A percentile compares a stretch with the other conserved stretches of the same genome.
These are phyloP conservation scores for Heliopora coerulea DNA, from an alignment of 92 coral and sea anemone species.

Conservation along the genomic window DNA sequence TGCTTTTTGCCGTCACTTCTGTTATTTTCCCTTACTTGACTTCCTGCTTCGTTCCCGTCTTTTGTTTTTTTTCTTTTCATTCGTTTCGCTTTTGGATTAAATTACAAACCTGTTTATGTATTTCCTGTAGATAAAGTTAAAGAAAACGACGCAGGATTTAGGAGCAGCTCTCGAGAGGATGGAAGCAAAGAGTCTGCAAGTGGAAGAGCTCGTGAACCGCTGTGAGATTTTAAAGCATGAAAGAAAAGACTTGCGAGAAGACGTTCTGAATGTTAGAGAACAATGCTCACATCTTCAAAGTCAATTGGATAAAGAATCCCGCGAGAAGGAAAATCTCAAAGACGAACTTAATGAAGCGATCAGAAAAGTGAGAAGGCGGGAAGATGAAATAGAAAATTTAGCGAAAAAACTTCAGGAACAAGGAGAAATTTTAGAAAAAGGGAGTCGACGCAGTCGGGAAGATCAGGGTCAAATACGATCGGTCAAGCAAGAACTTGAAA, in stretches of 20 bases:
- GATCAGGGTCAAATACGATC: conserved; percentile 15
- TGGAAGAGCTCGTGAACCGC: conserved; percentile 18
- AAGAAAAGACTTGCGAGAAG: conserved; percentile 9
- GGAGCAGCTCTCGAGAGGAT: conserved; percentile 7
- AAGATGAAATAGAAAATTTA: neutral
- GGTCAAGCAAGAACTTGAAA: conserved; percentile 21
- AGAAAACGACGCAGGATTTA: conserved; percentile 10
- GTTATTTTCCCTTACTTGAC: too few species aligned
- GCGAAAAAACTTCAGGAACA: conserved; percentile 10
- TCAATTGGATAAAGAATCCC: conserved; percentile 19
- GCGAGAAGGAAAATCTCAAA: conserved; percentile 7
- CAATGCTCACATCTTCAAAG: conserved; percentile 6
- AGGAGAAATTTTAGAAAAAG: conserved; percentile 20
- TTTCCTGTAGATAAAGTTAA: conserved; percentile 9
- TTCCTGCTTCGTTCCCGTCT: too few species aligned
- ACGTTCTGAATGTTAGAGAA: neutral
- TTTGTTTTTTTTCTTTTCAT: too few species aligned
- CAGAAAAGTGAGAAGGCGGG: conserved; percentile 23
- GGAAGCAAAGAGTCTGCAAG: conserved; percentile 6
- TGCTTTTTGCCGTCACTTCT: too few species aligned
- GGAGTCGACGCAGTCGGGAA: conserved; percentile 15
- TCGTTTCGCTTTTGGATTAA: too few species aligned
- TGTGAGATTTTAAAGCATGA: conserved; percentile 19
- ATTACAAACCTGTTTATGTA: too few species aligned
- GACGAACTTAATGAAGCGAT: conserved; percentile 24